A percentile compares a stretch with the other conserved stretches of the same genome.
These are phyloP conservation scores for Mamestra brassicae DNA, from an alignment of 2,888 invertebrate genomes.

Conservation along the genomic window DNA sequence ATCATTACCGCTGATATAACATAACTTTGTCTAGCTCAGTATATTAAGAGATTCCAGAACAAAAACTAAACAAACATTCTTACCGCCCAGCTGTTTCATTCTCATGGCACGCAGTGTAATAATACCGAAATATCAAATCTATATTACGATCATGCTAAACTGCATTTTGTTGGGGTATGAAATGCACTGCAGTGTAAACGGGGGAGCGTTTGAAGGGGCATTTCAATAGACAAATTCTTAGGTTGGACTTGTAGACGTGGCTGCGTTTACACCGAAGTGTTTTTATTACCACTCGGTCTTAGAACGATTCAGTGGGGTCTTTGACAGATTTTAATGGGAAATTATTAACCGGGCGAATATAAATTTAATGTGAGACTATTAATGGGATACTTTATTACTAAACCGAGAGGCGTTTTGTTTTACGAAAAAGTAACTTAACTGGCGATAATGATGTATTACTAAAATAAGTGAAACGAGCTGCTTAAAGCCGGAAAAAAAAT, in stretches of 20 bases:
- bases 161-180: slow-evolving; percentile 70
- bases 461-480: too few species aligned
- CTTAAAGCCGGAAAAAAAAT: too few species aligned
- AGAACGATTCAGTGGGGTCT: too few species aligned
- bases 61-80: slow-evolving; percentile 7
- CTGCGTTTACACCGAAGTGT: slow-evolving; percentile 68
- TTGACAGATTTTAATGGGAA: too few species aligned
- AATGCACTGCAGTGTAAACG: slow-evolving; percentile 71
- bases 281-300: neutral
- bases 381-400: too few species aligned
- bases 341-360: too few species aligned
- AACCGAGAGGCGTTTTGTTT: too few species aligned
- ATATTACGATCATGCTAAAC: slow-evolving; percentile 62
- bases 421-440: too few species aligned
- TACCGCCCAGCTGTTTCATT: slow-evolving; percentile 33
- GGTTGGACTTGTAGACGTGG: slow-evolving; percentile 61
- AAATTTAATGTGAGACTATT: too few species aligned
- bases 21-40: neutral
- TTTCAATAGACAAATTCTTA: slow-evolving; percentile 80
- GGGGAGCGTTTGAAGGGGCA: slow-evolving; percentile 71
- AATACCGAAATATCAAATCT: slow-evolving; percentile 56
- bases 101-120: slow-evolving; percentile 32
- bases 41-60: neutral
- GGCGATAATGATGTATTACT: too few species aligned
- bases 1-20: neutral